Conservation (phyloP, 2,888 invertebrate genomes). For the Brachypalpus laphriformis region DNA sequence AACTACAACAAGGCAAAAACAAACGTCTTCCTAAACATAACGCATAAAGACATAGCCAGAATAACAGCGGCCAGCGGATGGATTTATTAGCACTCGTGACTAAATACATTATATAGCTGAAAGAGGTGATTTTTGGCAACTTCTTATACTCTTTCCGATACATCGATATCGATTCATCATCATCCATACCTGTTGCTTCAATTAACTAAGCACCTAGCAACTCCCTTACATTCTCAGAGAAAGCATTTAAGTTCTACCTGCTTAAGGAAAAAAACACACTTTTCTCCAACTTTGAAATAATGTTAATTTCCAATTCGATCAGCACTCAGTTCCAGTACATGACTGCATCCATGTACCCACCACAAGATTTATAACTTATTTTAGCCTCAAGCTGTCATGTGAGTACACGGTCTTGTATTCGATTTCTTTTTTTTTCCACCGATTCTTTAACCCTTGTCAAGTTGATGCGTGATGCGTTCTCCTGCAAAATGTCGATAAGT, state of each 20-base stretch:
- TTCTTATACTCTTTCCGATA: too few species aligned
- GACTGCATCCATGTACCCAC: conserved; percentile 14
- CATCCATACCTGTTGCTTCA: too few species aligned
- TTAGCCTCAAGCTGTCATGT: conserved; percentile 52
- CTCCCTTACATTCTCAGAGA: not conserved
- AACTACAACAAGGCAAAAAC: too few species aligned
- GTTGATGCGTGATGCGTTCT: conserved; percentile 66
- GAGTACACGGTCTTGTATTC: conserved; percentile 18
- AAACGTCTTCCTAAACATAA: too few species aligned
- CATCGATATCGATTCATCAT: too few species aligned
- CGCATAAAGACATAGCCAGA: too few species aligned
- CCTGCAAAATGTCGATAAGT: conserved; percentile 51
- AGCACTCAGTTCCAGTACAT: not conserved
- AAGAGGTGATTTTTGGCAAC: too few species aligned
- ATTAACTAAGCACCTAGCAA: too few species aligned
- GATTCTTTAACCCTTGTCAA: conserved; percentile 64
- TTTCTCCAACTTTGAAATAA: not conserved
- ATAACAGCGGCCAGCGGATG: too few species aligned
- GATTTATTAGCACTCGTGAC: too few species aligned
- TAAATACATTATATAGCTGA: too few species aligned
- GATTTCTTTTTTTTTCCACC: not conserved
- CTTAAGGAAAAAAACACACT: not conserved
- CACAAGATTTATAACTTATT: conserved; percentile 59
- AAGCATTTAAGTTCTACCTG: not conserved
- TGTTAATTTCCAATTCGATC: conserved; percentile 7